A percentile compares a stretch with the other conserved stretches of the same genome.
Evolutionary conservation across 1,140 invertebrate species (phyloP).

Genomic region (Phymorhynchus buccinoides): DNA sequence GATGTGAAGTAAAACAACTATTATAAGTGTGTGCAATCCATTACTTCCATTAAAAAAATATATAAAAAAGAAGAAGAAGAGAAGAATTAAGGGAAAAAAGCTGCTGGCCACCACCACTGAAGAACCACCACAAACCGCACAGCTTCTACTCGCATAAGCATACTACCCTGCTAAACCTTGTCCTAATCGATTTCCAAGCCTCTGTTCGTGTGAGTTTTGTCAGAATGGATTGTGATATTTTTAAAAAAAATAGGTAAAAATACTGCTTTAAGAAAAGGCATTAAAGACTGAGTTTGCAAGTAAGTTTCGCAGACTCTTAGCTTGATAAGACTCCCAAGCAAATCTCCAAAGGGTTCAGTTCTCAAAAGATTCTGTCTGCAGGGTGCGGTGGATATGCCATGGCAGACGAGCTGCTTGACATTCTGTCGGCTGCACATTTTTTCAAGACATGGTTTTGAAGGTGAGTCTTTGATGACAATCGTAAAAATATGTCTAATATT

Average conservation of each 20-base stretch:
- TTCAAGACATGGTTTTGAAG: not conserved
- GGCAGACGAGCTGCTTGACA: not conserved
- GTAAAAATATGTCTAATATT: not conserved
- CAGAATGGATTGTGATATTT: too few species aligned
- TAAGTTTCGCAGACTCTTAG: not conserved
- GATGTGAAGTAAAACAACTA: too few species aligned
- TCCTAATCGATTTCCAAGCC: too few species aligned
- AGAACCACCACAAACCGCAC: too few species aligned
- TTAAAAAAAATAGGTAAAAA: not conserved
- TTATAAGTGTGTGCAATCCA: too few species aligned
- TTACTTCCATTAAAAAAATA: too few species aligned
- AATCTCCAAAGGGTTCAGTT: constrained; percentile 2
- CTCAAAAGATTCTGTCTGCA: constrained; percentile 18
- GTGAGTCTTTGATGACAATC: not conserved
- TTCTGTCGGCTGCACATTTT: not conserved
- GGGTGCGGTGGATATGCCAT: constrained; percentile 19
- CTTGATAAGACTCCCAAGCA: not conserved
- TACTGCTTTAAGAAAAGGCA: not conserved
- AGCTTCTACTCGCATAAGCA: too few species aligned
- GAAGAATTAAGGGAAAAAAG: too few species aligned
- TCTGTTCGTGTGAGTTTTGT: too few species aligned
- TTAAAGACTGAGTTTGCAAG: not conserved
- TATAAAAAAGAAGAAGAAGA: too few species aligned
- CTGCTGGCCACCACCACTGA: too few species aligned
- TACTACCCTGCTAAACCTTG: too few species aligned